phyloP scores from a whole-genome alignment of 2,113 vertebrate genomes.

The Nothocercus nigrocapillus region DNA sequence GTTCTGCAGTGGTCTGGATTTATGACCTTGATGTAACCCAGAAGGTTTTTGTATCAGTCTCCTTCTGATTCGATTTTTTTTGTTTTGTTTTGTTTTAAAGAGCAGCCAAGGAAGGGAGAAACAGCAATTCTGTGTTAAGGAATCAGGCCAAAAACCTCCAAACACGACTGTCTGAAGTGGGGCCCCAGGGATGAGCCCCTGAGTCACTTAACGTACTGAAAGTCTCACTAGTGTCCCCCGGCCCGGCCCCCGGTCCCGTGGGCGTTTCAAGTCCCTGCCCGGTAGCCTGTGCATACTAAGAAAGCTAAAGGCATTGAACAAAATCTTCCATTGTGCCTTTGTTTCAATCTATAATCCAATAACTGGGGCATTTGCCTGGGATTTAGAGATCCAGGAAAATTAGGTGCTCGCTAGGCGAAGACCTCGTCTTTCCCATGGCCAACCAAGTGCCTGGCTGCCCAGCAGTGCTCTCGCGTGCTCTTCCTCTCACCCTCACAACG shows the following conservation, averaged over 20 bases:
- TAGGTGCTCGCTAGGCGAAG: not conserved
- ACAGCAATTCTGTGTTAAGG: slow-evolving; percentile 51
- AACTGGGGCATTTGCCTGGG: not conserved
- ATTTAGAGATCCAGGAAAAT: not conserved
- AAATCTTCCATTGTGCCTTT: not conserved
- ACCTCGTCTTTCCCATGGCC: not conserved
- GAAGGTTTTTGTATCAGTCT: slow-evolving; percentile 75
- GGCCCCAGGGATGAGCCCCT: not conserved
- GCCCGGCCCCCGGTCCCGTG: too few species aligned
- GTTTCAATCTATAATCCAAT: not conserved
- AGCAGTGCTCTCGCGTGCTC: not conserved
- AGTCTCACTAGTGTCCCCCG: accelerated
- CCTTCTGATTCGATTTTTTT: slow-evolving; percentile 40
- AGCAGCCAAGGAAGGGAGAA: not conserved
- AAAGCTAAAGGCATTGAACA: not conserved
- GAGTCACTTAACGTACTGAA: not conserved
- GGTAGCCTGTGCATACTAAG: not conserved
- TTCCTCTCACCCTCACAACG: not conserved
- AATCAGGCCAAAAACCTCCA: not conserved
- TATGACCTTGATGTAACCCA: slow-evolving; percentile 71
- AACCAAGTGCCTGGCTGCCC: not conserved
- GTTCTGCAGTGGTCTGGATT: slow-evolving; percentile 71
- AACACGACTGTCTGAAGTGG: not conserved
- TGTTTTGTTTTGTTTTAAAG: slow-evolving; percentile 51
- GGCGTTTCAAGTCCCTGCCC: not conserved